Conservation (phyloP, 23 tunicate genomes). For the Ascidia mentula region DNA sequence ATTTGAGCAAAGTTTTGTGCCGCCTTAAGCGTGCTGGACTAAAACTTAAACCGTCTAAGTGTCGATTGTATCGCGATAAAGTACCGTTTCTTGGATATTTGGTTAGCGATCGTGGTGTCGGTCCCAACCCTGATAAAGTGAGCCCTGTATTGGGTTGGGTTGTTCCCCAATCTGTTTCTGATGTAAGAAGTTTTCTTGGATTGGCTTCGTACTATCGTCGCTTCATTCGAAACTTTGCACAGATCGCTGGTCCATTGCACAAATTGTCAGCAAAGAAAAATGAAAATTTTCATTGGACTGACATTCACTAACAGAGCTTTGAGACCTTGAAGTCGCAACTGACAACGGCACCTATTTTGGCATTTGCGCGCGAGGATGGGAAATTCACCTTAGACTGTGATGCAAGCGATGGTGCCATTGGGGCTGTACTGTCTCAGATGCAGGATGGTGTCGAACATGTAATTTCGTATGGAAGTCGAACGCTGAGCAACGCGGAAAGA, state of each 20-base stretch:
- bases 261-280: not conserved
- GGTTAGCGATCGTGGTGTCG: not conserved
- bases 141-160: not conserved
- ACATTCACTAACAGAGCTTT: too few relatives aligned
- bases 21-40: conserved; percentile 7
- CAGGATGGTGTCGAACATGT: conserved; percentile 16
- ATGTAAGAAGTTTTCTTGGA: not conserved
- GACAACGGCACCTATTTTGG: not conserved
- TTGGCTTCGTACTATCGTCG: conserved; percentile 15
- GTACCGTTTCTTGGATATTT: not conserved
- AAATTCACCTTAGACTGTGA: not conserved
- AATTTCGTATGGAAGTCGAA: conserved; percentile 26
- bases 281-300: not conserved
- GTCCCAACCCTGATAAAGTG: not conserved
- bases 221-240: not conserved
- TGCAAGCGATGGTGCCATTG: conserved; percentile 15
- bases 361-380: not conserved
- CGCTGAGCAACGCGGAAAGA: conserved; percentile 7
- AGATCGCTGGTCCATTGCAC: not conserved
- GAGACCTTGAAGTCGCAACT: not conserved
- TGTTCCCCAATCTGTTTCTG: too few relatives aligned
- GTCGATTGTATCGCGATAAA: not conserved
- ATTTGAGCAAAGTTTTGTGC: not conserved
- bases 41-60: not conserved
- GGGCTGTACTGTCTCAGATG: conserved; percentile 25